Evolutionary conservation across 2,113 vertebrate genomes (phyloP).

Genomic region (Bubo blakistoni): DNA sequence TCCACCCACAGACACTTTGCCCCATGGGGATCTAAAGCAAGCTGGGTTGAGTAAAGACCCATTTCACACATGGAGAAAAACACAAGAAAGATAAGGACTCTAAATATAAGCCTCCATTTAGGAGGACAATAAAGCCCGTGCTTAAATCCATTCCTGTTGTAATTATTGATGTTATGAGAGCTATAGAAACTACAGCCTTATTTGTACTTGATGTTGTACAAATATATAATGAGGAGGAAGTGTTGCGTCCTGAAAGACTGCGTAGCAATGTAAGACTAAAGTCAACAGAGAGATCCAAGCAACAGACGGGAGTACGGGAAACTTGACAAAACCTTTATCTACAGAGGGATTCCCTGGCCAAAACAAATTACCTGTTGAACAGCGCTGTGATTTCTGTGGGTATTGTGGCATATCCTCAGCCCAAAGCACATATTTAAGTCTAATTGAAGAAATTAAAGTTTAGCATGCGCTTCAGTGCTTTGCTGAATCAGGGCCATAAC

Average conservation of each 20-base stretch:
- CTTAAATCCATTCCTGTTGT: background rate
- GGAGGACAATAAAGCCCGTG: background rate
- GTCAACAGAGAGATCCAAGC: background rate
- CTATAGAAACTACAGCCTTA: background rate
- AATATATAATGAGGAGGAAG: background rate
- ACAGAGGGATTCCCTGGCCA: background rate
- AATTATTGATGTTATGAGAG: background rate
- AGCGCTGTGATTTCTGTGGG: background rate
- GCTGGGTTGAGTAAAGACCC: background rate
- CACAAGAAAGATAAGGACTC: background rate
- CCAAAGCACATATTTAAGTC: background rate
- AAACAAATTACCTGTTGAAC: constrained; percentile 17
- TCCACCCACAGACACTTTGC: background rate
- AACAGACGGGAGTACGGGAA: background rate
- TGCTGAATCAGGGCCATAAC: background rate
- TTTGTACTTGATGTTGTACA: background rate
- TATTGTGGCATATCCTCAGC: background rate
- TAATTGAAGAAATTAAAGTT: constrained; percentile 16
- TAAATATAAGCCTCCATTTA: background rate
- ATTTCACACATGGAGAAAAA: constrained; percentile 18
- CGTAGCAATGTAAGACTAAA: background rate
- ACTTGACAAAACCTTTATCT: constrained; percentile 5
- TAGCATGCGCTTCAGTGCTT: background rate
- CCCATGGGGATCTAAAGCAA: background rate
- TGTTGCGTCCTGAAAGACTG: background rate